Conservation (phyloP, 2,797 vertebrate species). For the Astyanax mexicanus region DNA sequence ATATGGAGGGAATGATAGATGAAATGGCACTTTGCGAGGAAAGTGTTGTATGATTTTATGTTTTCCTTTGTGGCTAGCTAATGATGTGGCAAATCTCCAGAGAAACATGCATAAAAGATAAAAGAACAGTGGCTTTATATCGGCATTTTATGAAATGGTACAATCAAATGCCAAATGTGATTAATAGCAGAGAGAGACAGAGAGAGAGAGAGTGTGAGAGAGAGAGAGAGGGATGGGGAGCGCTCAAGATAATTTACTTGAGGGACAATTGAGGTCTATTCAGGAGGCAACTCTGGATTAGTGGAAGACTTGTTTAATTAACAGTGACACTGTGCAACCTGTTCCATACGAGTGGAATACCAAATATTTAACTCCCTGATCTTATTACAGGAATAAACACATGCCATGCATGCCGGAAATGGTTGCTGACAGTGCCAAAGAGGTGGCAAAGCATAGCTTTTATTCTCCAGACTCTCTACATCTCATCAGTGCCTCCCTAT, state of each 20-base stretch:
- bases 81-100: constrained; percentile 50
- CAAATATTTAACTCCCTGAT: constrained; percentile 85
- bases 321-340: constrained; percentile 86
- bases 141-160: constrained; percentile 52
- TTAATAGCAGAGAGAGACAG: constrained; percentile 56
- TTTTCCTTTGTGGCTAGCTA: constrained; percentile 46
- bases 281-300: constrained; percentile 84
- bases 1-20: constrained; percentile 18
- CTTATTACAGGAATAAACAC: constrained; percentile 85
- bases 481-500: constrained; percentile 44
- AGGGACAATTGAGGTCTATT: constrained; percentile 80
- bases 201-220: neutral
- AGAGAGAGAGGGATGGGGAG: constrained; percentile 68
- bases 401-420: constrained; percentile 69
- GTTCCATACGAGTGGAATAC: constrained; percentile 81
- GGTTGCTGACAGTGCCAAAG: constrained; percentile 53
- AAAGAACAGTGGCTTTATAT: constrained; percentile 50
- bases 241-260: constrained; percentile 85
- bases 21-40: constrained; percentile 1
- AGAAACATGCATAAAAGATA: constrained; percentile 43
- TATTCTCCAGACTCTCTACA: constrained; percentile 50
- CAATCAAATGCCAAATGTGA: constrained; percentile 63
- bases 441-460: constrained; percentile 48
- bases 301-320: constrained; percentile 87
- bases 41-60: constrained; percentile 37